Base-by-base conservation (phyloP, 1,140 invertebrate species). In the Vanessa tameamea region DNA sequence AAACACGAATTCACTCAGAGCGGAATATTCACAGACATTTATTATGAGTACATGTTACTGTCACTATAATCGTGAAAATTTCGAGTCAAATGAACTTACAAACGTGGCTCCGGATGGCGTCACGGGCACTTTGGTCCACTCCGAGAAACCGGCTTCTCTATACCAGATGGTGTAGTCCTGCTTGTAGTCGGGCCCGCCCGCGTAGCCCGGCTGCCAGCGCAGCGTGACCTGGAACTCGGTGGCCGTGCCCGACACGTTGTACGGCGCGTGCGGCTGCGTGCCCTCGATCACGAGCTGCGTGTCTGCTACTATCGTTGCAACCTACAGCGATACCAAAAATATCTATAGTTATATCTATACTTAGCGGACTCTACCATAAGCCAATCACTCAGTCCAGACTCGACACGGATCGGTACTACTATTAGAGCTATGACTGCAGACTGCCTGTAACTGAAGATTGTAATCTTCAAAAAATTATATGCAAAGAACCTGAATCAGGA, bases 121-220 rank as follows among this genome's bases (percentile, higher is more conserved):
- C n/a, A 98, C 97, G 23, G 97, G 97, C 78, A 98, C 97, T 69
- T 97, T 98, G 71, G 96, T 96, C 98, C 98, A 98, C 78, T 98
- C 96, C 26, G 95, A 95, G 82, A 95, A 95, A 64, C 97, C 96
- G 8, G 95, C 94, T 93, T 97, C 96, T 70, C 96, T 93, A 87
- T 98, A 97, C 97, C 97, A 98, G 80, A 98, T 97, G 48, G 97
- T 97, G 88, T 98, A 99, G 87, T 98, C 97, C 91, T 99, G 98
- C 85, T 97, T 97, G 93, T 98, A 98, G 93, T 98, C 97, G 5
- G 97, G 97, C 16, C 98, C 98, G 16, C 98, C 98, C 83, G 97
- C 97, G 88, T 99, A 99, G 0, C 98, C 98, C 9, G 98, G 98
- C 81, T 98, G 93, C 98, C 98, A 99, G 64, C 95, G 95, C 12